phyloP scores from a whole-genome alignment of 2,113 vertebrate species.

The Typhlomys cinereus region DNA sequence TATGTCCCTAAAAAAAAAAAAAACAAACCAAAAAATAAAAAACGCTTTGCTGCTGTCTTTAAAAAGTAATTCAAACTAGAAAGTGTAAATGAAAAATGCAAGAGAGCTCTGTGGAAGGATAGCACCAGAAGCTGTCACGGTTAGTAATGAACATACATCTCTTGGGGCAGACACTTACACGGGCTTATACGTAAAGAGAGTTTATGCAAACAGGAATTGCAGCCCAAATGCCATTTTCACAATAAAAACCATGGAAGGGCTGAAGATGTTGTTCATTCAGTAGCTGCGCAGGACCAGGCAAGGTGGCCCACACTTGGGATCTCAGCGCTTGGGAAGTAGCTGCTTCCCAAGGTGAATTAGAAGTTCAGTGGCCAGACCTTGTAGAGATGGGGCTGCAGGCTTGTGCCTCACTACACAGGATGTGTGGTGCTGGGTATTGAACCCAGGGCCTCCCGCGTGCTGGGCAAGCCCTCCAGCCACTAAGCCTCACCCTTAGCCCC shows the following conservation, averaged over 20 bases:
- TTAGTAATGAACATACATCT: neutral
- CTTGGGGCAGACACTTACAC: neutral
- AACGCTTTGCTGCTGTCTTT: neutral
- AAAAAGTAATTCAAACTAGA: constrained; percentile 21
- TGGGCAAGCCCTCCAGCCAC: too few relatives aligned
- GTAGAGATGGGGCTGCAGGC: neutral
- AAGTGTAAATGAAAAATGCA: constrained; percentile 20
- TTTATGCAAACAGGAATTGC: neutral
- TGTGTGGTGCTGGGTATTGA: neutral
- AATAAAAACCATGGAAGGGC: too few relatives aligned
- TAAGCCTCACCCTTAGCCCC: neutral
- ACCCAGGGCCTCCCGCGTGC: too few relatives aligned
- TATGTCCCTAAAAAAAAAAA: neutral
- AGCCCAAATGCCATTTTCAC: neutral
- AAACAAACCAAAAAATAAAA: too few relatives aligned
- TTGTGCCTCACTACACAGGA: neutral
- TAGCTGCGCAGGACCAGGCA: too few relatives aligned
- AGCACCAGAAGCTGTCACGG: neutral
- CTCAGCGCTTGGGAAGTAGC: neutral
- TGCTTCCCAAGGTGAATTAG: neutral
- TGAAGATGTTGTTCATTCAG: too few relatives aligned
- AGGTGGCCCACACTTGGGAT: neutral
- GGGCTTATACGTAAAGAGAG: neutral
- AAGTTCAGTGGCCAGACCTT: neutral
- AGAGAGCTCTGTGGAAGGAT: neutral